phyloP scores from a whole-genome alignment of 1,140 invertebrate species.

The Euwallacea similis region DNA sequence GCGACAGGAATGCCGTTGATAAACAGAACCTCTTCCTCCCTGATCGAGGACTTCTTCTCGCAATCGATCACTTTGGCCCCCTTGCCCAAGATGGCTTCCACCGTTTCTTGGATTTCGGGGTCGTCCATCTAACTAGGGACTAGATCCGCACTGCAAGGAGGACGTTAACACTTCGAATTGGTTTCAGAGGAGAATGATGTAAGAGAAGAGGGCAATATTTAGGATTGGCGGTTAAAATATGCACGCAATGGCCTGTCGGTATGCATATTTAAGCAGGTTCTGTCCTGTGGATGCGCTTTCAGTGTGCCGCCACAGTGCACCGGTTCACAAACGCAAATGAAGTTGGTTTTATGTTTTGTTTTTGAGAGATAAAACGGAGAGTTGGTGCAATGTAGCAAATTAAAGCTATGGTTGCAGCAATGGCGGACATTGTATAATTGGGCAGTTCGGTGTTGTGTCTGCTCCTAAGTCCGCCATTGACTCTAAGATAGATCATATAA shows the following conservation, averaged over 20 bases:
- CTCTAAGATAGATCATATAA: too few species aligned
- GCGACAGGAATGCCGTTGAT: constrained; percentile 75
- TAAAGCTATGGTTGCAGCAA: too few species aligned
- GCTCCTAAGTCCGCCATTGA: too few species aligned
- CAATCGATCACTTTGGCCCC: constrained; percentile 75
- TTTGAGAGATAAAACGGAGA: too few species aligned
- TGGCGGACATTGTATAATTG: too few species aligned
- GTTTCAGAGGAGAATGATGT: not conserved
- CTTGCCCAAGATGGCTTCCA: constrained; percentile 75
- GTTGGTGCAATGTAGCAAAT: too few species aligned
- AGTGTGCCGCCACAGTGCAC: not conserved
- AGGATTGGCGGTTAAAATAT: not conserved
- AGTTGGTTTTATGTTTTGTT: too few species aligned
- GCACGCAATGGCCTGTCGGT: not conserved
- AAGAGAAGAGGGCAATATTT: not conserved
- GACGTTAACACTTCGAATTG: not conserved
- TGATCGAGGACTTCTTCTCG: constrained; percentile 71
- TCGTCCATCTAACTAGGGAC: constrained; percentile 63
- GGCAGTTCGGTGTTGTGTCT: too few species aligned
- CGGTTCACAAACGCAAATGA: too few species aligned
- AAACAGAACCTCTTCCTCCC: constrained; percentile 73
- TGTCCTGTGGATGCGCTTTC: not conserved
- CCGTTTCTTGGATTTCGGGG: constrained; percentile 74
- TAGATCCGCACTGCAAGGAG: constrained; percentile 24
- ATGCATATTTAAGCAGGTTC: not conserved